Evolutionary conservation across 1,140 invertebrate species (phyloP), one percentile per base, ranked within the genome.

Genomic region (Tetragnatha versicolor): DNA sequence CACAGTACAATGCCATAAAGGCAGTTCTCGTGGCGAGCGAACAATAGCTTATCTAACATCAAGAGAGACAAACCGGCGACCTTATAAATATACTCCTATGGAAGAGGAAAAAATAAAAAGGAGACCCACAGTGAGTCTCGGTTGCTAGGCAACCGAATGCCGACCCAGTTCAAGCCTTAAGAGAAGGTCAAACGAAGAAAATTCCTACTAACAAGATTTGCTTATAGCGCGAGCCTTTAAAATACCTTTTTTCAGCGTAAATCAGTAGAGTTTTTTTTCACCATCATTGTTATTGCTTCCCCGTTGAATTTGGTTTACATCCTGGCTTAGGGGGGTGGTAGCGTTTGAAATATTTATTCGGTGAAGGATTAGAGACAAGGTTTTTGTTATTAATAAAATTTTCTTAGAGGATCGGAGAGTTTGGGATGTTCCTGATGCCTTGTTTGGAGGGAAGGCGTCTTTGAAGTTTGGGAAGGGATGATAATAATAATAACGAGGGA

Each of bases 171-270:
- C 20, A 33, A 51, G 37, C 49, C 33, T 70, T 53, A 70, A 20
- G 61, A 66, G 73, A 66, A 77, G 73, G 73, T 77, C 73, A 77
- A 55, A 66, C 29, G 45, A 45, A 47, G 45, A 75, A 73, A 77
- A 65, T 77, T 77, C 61, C 60, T 27, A 33, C 73, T 77, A 77
- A 77, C 73, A 65, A 77, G 73, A 77, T 77, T 77, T 75, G 42
- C 39, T 49, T 63, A 75, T 14, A 12, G n/a, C 61, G 37, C 31
- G 39, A 51, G 31, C 33, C 58, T 63, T 75, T 47, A 63, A 61
- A 75, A 61, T 75, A 75, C 31, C 72, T 37, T 63, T 33, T 20
- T 49, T 22, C 17, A n/a, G 22, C n/a, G 29, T 58, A 63, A 51
- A 37, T 75, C 37, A 63, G 22, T 5, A 17, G 42, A 35, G 47